Base-by-base conservation (phyloP, 2,113 vertebrate genomes). In the Saguinus imperator region DNA sequence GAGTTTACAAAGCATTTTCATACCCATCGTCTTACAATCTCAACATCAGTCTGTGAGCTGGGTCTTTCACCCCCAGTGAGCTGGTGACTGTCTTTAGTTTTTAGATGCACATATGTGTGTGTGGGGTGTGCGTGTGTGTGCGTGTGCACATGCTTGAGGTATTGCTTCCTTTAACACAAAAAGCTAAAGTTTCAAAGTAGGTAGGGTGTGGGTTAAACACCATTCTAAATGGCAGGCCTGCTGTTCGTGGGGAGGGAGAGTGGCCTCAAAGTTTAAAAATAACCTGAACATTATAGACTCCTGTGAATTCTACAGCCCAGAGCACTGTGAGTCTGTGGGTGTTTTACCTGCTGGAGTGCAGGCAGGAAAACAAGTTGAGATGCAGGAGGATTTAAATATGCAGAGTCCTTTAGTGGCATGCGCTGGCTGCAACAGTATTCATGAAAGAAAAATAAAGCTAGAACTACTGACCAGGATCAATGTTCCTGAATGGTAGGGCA, bases 141-240 rank as follows among this genome's bases (percentile, higher is more conserved):
- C n/a, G 57, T 50, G 27, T 48, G 50, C 55, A 4, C 5, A 6
- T 21, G 40, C 29, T 82, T 66, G 89, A 94, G 93, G 66, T 84
- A 95, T 77, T 95, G 77, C 70, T 96, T 95, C 85, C 95, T 96
- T 96, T 87, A 96, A 97, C 57, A 96, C 88, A 97, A 94, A 98
- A 94, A 96, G 66, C 95, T 79, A 35, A 97, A 96, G 96, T 97
- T 98, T 96, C 92, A 81, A 96, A 96, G 96, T 97, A 98, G 97
- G 96, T 98, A 97, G 98, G 97, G 95, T 98, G 97, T 98, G 98
- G 97, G 96, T 98, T 98, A 98, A 97, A 98, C 95, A 97, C 96
- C 75, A 40, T 97, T 97, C 97, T 98, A 98, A 97, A 97, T 98
- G 98, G 97, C 98, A 98, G 97, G 83, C 98, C 98, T 98, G 97